Evolutionary conservation across 2,888 invertebrate genomes (phyloP).

Genomic region (Aspidiotus rigidus): DNA sequence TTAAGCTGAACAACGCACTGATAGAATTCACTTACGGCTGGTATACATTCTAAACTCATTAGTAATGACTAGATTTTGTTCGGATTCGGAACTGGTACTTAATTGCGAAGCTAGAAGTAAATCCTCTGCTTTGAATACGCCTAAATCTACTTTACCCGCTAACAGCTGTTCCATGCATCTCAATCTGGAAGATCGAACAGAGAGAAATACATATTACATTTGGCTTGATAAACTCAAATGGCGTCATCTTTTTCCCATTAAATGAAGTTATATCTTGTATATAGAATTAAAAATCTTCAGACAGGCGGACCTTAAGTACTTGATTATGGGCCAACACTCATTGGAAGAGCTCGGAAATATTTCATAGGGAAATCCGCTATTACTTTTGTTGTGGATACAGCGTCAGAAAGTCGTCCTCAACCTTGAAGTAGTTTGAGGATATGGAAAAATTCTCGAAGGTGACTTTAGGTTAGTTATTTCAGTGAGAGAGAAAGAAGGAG

Average conservation of each 20-base stretch:
- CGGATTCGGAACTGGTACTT: conserved; percentile 21
- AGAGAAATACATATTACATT: no score
- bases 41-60: conserved; percentile 33
- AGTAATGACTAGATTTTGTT: conserved; percentile 30
- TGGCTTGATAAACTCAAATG: no score
- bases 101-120: conserved; percentile 57
- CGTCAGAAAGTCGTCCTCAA: no score
- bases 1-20: background rate
- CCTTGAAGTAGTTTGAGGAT: no score
- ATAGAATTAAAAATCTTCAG: background rate
- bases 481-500: no score
- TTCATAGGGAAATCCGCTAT: no score
- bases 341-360: no score
- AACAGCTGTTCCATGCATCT: conserved; percentile 71
- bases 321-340: no score
- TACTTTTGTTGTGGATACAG: no score
- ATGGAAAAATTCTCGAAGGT: no score
- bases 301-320: background rate
- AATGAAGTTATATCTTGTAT: background rate
- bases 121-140: conserved; percentile 75
- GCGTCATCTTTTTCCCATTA: background rate
- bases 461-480: no score
- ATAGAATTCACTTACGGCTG: conserved; percentile 24
- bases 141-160: conserved; percentile 71
- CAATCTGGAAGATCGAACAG: conserved; percentile 49